A percentile compares a stretch with the other conserved stretches of the same genome.
Evolutionary conservation across 2,797 vertebrate genomes (phyloP).

Genomic region (Huso huso): DNA sequence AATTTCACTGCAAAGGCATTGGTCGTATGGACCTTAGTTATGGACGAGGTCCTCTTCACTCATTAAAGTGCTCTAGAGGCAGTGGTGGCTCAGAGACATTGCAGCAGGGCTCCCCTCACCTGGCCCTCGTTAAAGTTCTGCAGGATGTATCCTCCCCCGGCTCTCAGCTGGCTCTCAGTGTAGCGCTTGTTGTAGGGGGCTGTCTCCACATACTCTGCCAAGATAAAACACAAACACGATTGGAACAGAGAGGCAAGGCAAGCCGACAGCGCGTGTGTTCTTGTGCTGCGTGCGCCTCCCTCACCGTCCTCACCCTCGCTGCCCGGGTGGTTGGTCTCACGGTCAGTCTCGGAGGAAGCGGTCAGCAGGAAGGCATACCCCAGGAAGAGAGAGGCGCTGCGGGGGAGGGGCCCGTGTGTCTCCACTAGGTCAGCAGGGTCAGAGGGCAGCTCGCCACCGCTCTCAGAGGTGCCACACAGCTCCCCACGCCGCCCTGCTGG

Average conservation of each 20-base stretch:
- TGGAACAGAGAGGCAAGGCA: neutral
- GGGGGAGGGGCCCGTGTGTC: conserved; percentile 76
- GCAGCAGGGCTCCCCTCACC: conserved; percentile 43
- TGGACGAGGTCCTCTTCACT: too few relatives aligned
- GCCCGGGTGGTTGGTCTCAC: conserved; percentile 54
- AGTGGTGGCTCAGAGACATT: too few relatives aligned
- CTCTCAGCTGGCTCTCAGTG: conserved; percentile 77
- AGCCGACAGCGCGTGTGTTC: too few relatives aligned
- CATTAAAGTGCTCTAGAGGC: too few relatives aligned
- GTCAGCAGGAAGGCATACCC: conserved; percentile 95
- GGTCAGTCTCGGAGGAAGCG: conserved; percentile 74
- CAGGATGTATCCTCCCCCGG: conserved; percentile 86
- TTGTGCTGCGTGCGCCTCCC: conserved; percentile 13
- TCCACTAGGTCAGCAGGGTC: conserved; percentile 49
- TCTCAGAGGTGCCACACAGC: conserved; percentile 64
- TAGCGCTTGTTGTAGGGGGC: conserved; percentile 81
- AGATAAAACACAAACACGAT: conserved; percentile 3
- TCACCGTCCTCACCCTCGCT: conserved; percentile 78
- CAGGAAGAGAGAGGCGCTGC: conserved; percentile 81
- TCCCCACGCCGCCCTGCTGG: conserved; percentile 45
- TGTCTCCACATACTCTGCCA: conserved; percentile 69
- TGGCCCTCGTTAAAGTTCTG: conserved; percentile 91
- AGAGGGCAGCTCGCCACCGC: conserved; percentile 50
- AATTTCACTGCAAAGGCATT: too few relatives aligned
- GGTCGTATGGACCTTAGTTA: too few relatives aligned